Evolutionary conservation across 2,888 invertebrate genomes (phyloP).

Genomic region (Orthonevra nobilis): DNA sequence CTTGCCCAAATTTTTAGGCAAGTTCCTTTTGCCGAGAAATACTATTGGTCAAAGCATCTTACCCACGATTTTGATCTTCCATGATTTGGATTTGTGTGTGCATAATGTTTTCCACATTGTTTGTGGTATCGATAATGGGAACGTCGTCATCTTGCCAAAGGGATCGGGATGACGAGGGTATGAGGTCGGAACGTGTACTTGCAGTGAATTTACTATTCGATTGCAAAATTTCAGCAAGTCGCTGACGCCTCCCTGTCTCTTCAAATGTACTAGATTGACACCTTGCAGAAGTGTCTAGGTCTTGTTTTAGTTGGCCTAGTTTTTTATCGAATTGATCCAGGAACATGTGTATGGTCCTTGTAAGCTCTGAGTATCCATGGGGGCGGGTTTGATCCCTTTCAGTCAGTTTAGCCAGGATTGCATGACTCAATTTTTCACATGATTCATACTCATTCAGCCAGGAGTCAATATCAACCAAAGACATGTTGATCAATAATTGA

Average conservation of each 20-base stretch:
- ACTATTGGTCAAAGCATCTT: slow-evolving; percentile 87
- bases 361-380: slow-evolving; percentile 82
- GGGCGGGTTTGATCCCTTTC: slow-evolving; percentile 82
- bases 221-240: slow-evolving; percentile 83
- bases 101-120: slow-evolving; percentile 80
- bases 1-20: slow-evolving; percentile 86
- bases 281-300: slow-evolving; percentile 81
- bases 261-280: slow-evolving; percentile 81
- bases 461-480: slow-evolving; percentile 79
- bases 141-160: slow-evolving; percentile 77
- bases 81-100: slow-evolving; percentile 83
- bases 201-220: slow-evolving; percentile 80
- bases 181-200: slow-evolving; percentile 67
- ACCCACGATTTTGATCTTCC: slow-evolving; percentile 88
- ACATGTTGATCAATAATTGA: slow-evolving; percentile 73
- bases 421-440: slow-evolving; percentile 84
- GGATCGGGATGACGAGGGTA: slow-evolving; percentile 62
- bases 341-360: slow-evolving; percentile 82
- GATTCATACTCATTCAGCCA: slow-evolving; percentile 84
- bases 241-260: slow-evolving; percentile 83
- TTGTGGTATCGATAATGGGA: slow-evolving; percentile 79
- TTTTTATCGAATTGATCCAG: slow-evolving; percentile 84
- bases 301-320: slow-evolving; percentile 82
- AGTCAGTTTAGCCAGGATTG: slow-evolving; percentile 84
- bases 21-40: slow-evolving; percentile 88